phyloP scores from a whole-genome alignment of 1,140 invertebrate genomes.

The Pachyrhynchus sulphureomaculatus region DNA sequence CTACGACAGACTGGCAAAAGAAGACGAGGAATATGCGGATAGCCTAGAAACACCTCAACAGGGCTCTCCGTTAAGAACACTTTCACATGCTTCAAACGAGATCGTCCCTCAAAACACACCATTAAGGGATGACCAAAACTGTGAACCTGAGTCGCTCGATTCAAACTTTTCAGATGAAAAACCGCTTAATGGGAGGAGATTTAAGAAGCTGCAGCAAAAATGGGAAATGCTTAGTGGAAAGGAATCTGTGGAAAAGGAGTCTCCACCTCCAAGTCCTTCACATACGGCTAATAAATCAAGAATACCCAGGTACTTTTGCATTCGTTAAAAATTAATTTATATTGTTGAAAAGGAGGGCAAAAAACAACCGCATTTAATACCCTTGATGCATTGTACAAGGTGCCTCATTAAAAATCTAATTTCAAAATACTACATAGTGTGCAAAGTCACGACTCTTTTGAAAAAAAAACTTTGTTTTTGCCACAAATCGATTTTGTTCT shows the following conservation, averaged over 20 bases:
- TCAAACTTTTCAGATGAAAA: slow-evolving; percentile 50
- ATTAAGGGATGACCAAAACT: slow-evolving; percentile 46
- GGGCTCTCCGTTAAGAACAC: background rate
- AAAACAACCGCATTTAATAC: too few relatives aligned
- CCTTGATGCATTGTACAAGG: too few relatives aligned
- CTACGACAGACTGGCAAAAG: slow-evolving; percentile 67
- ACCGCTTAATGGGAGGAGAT: slow-evolving; percentile 55
- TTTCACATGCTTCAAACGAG: slow-evolving; percentile 23
- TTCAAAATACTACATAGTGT: too few relatives aligned
- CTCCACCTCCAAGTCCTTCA: slow-evolving; percentile 54
- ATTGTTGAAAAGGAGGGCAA: too few relatives aligned
- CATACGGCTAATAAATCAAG: slow-evolving; percentile 59
- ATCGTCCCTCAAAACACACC: slow-evolving; percentile 45
- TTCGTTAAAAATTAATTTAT: too few relatives aligned
- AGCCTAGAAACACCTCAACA: slow-evolving; percentile 58
- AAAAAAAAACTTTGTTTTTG: too few relatives aligned
- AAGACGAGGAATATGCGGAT: slow-evolving; percentile 72
- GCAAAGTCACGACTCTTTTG: too few relatives aligned
- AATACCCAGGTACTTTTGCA: slow-evolving; percentile 64
- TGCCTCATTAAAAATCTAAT: too few relatives aligned
- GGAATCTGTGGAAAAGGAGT: slow-evolving; percentile 50
- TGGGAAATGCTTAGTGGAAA: slow-evolving; percentile 75
- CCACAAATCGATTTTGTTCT: too few relatives aligned
- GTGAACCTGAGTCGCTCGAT: slow-evolving; percentile 46
- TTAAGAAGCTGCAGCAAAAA: slow-evolving; percentile 78